These are phyloP conservation scores for Andrena cerasifolii DNA, from an alignment of 1,140 invertebrate species.

Conservation along the genomic window DNA sequence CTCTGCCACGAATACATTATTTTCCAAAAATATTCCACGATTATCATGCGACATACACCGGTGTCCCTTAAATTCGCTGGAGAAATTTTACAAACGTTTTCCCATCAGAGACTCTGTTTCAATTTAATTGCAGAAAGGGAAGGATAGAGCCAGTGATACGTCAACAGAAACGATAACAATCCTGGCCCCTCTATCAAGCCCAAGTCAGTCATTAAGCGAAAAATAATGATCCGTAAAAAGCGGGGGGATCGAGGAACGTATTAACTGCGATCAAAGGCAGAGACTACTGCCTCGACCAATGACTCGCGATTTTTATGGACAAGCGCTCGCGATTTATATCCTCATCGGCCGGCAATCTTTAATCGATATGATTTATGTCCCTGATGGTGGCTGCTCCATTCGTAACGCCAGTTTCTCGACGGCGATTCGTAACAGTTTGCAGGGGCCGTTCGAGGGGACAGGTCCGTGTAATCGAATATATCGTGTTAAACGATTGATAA, in stretches of 20 bases:
- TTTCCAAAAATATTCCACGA: too few species aligned
- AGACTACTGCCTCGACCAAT: neutral
- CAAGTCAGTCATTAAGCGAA: neutral
- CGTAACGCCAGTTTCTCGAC: neutral
- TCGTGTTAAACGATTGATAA: neutral
- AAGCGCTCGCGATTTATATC: neutral
- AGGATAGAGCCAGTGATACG: too few species aligned
- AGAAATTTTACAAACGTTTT: too few species aligned
- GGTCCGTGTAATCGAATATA: constrained; percentile 22
- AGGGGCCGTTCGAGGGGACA: neutral
- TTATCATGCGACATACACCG: constrained; percentile 3
- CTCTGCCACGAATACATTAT: too few species aligned
- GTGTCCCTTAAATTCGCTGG: too few species aligned
- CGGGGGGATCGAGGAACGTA: too few species aligned
- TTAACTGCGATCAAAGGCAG: constrained; percentile 29
- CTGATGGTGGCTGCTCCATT: neutral
- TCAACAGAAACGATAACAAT: too few species aligned
- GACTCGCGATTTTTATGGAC: constrained; percentile 10
- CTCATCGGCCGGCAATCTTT: constrained; percentile 26
- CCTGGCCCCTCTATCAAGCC: too few species aligned
- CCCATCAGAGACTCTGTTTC: too few species aligned
- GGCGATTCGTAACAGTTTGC: neutral
- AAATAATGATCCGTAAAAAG: too few species aligned
- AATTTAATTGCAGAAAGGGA: too few species aligned
- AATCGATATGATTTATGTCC: constrained; percentile 44